These are phyloP conservation scores for Ips typographus DNA, from an alignment of 1,140 invertebrate genomes.

Conservation along the genomic window DNA sequence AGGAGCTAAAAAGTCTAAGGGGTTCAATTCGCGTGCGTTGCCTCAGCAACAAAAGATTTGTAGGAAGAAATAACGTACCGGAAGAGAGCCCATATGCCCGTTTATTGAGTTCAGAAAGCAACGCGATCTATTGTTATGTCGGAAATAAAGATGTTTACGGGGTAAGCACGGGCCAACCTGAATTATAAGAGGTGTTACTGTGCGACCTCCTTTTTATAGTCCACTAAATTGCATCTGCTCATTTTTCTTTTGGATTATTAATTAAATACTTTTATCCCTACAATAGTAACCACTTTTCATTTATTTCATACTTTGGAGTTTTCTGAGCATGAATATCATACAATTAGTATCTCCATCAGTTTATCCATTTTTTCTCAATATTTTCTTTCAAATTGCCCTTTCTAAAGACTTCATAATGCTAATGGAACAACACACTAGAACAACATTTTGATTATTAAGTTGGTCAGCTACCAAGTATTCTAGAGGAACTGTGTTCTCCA, in stretches of 20 bases:
- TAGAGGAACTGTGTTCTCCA: too few relatives aligned
- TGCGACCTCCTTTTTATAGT: background rate
- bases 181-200: background rate
- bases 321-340: too few relatives aligned
- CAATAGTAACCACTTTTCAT: background rate
- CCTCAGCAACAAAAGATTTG: conserved; percentile 28
- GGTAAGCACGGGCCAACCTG: background rate
- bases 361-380: too few relatives aligned
- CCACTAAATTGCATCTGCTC: background rate
- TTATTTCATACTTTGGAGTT: too few relatives aligned
- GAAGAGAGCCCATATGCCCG: conserved; percentile 31
- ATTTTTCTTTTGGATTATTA: background rate
- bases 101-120: conserved; percentile 19
- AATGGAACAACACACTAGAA: too few relatives aligned
- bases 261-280: background rate
- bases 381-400: too few relatives aligned
- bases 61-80: conserved; percentile 33
- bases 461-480: too few relatives aligned
- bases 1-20: conserved; percentile 17
- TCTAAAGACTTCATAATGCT: too few relatives aligned
- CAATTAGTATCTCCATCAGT: too few relatives aligned
- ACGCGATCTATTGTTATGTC: conserved; percentile 9
- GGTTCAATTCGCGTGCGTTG: conserved; percentile 26
- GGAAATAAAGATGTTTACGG: conserved; percentile 26
- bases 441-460: too few relatives aligned